Percentiles rank a stretch among this genome's conserved stretches.
phyloP scores from a whole-genome alignment of 2,113 vertebrate species.

The Lipophrys pholis region DNA sequence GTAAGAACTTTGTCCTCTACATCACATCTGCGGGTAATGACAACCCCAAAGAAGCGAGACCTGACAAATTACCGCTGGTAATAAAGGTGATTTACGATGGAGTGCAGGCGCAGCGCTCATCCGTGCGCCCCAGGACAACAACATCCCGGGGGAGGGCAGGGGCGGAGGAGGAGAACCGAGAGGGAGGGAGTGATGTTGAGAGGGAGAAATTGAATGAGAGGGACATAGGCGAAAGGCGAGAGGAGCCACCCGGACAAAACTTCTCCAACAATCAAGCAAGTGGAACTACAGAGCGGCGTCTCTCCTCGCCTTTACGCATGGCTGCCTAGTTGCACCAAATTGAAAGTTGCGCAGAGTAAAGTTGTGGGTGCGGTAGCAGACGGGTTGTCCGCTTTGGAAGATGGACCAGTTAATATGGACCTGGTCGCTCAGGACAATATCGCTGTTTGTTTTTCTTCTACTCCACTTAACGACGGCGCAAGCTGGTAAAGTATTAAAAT shows the following conservation, averaged over 20 bases:
- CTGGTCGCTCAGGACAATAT: slow-evolving; percentile 57
- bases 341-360: slow-evolving; percentile 42
- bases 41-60: slow-evolving; percentile 23
- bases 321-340: slow-evolving; percentile 56
- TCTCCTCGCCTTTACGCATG: slow-evolving; percentile 59
- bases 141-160: slow-evolving; percentile 66
- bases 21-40: slow-evolving; percentile 32
- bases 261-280: slow-evolving; percentile 67
- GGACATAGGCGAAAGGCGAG: slow-evolving; percentile 64
- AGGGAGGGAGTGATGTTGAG: slow-evolving; percentile 73
- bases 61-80: slow-evolving; percentile 46
- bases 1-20: background rate
- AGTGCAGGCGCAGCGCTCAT: slow-evolving; percentile 46
- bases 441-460: slow-evolving; percentile 64
- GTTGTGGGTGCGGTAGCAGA: slow-evolving; percentile 62
- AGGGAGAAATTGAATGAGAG: slow-evolving; percentile 82
- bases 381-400: slow-evolving; percentile 57
- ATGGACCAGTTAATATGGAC: slow-evolving; percentile 76
- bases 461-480: slow-evolving; percentile 64
- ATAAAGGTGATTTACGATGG: slow-evolving; percentile 70
- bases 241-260: slow-evolving; percentile 73
- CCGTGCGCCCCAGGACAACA: slow-evolving; percentile 48
- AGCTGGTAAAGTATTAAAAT: slow-evolving; percentile 77
- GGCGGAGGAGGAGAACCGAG: slow-evolving; percentile 60
- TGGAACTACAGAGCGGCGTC: slow-evolving; percentile 53